Conservation (phyloP, 1,140 invertebrate species). For the Idris sp. region DNA sequence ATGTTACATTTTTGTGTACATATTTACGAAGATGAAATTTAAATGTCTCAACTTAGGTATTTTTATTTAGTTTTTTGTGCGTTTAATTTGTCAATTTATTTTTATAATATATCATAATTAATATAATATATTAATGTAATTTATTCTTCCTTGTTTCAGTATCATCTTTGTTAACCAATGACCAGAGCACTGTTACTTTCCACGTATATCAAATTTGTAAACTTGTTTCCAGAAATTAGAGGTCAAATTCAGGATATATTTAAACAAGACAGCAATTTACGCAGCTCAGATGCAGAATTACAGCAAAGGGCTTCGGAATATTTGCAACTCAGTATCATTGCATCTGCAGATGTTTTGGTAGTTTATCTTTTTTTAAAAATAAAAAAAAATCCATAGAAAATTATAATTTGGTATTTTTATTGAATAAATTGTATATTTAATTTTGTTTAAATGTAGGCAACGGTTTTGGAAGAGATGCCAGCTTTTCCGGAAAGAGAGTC, state of each 20-base stretch:
- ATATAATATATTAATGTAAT: too few relatives aligned
- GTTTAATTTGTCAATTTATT: too few relatives aligned
- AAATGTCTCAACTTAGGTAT: too few relatives aligned
- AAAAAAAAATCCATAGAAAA: too few relatives aligned
- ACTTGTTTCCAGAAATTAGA: constrained; percentile 99
- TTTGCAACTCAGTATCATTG: constrained; percentile 96
- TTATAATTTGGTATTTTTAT: neutral
- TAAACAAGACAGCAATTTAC: constrained; percentile 95
- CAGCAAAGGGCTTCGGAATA: constrained; percentile 99
- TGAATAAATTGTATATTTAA: neutral
- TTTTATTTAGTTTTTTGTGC: too few relatives aligned
- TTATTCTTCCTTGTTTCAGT: constrained; percentile 79
- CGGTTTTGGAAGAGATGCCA: constrained; percentile 99
- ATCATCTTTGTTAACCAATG: constrained; percentile 97
- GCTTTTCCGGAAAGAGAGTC: constrained; percentile 99
- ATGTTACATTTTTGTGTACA: too few relatives aligned
- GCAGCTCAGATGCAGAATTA: constrained; percentile 98
- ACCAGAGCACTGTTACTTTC: constrained; percentile 97
- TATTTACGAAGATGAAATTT: too few relatives aligned
- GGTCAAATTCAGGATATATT: constrained; percentile 97
- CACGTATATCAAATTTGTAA: constrained; percentile 99
- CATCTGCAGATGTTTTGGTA: constrained; percentile 96
- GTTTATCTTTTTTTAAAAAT: constrained; percentile 57
- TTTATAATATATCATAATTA: too few relatives aligned
- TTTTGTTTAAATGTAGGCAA: constrained; percentile 81